Conservation (phyloP, 1,140 invertebrate genomes). For the Drosophila nasuta region DNA sequence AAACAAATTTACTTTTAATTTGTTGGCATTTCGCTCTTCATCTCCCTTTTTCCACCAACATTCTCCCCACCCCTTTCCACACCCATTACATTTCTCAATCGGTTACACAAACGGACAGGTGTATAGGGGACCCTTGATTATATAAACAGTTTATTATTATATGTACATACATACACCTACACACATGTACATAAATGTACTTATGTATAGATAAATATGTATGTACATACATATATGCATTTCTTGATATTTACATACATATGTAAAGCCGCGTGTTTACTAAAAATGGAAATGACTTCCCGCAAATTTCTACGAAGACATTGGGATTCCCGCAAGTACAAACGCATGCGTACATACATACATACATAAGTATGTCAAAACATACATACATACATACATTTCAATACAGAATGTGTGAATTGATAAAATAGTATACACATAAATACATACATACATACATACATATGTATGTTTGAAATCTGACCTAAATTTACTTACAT, state of each 20-base stretch:
- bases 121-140: constrained; percentile 2
- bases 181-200: constrained; percentile 1
- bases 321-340: neutral
- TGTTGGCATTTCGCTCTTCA: constrained; percentile 11
- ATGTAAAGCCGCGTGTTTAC: neutral
- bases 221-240: constrained; percentile 2
- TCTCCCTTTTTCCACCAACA: neutral
- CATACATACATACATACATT: constrained; percentile 4
- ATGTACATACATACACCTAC: no score
- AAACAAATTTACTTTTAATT: constrained; percentile 52
- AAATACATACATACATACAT: neutral
- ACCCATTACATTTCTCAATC: neutral
- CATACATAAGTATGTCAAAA: neutral
- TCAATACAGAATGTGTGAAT: no score
- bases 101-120: neutral
- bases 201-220: neutral
- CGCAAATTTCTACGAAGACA: neutral
- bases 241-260: neutral
- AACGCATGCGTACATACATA: neutral
- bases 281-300: neutral
- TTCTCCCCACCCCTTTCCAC: neutral
- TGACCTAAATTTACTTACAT: neutral
- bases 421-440: no score
- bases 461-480: neutral
- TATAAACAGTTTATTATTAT: constrained; percentile 1